Percentiles rank a stretch among this genome's conserved stretches.
Evolutionary conservation across 2,888 invertebrate species (phyloP).

Genomic region (Sarcophaga caerulescens): DNA sequence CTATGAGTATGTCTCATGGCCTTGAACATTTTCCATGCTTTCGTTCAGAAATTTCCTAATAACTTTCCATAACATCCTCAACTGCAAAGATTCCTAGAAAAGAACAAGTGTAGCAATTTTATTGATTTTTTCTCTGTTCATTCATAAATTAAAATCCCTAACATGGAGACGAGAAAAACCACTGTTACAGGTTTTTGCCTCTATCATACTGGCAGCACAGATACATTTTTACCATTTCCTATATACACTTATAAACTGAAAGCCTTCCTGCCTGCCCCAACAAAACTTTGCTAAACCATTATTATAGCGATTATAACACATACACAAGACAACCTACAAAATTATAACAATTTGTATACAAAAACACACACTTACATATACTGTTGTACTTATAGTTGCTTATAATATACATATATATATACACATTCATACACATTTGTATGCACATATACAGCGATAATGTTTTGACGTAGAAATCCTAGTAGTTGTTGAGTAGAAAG

Average conservation of each 20-base stretch:
- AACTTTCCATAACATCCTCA: neutral
- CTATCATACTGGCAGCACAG: neutral
- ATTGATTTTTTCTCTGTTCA: neutral
- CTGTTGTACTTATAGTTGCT: no score
- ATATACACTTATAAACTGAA: neutral
- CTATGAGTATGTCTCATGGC: no score
- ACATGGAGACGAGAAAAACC: neutral
- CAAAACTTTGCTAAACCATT: slow-evolving; percentile 50
- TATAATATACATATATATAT: neutral
- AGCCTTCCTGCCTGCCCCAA: neutral
- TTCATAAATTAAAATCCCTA: neutral
- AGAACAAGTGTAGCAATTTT: neutral
- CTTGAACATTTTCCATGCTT: no score
- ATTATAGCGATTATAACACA: slow-evolving; percentile 55
- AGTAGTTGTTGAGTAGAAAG: slow-evolving; percentile 45
- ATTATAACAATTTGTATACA: neutral
- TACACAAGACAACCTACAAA: slow-evolving; percentile 19
- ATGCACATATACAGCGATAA: neutral
- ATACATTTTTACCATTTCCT: slow-evolving; percentile 25
- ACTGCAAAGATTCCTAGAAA: neutral
- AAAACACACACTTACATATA: slow-evolving; percentile 21
- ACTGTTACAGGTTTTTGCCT: neutral
- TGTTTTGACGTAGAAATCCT: slow-evolving; percentile 54
- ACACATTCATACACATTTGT: slow-evolving; percentile 4
- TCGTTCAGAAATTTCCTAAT: no score